Evolutionary conservation across 2,113 vertebrate genomes (phyloP).

Genomic region (Bubo bubo): DNA sequence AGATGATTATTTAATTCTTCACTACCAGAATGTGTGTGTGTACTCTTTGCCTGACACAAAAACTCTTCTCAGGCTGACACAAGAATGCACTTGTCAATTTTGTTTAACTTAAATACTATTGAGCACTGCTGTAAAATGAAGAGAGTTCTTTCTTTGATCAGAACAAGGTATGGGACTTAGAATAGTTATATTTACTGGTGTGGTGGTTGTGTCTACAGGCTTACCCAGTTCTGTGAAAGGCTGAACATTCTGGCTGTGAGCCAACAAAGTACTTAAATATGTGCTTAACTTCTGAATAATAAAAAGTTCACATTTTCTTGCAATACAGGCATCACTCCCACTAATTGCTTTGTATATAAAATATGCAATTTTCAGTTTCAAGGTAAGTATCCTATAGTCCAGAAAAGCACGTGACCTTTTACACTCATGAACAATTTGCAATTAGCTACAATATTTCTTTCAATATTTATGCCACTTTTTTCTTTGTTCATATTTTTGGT

Average conservation of each 20-base stretch:
- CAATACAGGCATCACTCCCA: background rate
- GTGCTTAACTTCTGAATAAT: background rate
- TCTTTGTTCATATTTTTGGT: background rate
- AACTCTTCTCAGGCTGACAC: background rate
- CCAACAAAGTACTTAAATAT: slow-evolving; percentile 3
- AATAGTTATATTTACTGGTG: background rate
- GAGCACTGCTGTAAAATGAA: background rate
- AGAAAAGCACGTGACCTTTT: background rate
- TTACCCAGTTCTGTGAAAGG: background rate
- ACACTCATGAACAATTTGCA: background rate
- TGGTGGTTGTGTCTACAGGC: background rate
- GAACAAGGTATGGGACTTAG: background rate
- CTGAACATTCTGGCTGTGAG: background rate
- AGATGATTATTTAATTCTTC: background rate
- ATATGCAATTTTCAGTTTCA: background rate
- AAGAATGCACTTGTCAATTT: background rate
- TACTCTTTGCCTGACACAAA: background rate
- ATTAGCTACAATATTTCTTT: background rate
- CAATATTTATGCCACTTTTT: background rate
- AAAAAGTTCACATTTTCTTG: background rate
- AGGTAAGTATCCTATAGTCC: background rate
- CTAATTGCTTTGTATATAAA: background rate
- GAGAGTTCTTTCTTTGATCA: background rate
- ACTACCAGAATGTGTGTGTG: background rate
- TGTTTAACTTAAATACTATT: background rate